These are phyloP conservation scores for Noctua janthe DNA, from an alignment of 2,888 invertebrate genomes.

Conservation along the genomic window DNA sequence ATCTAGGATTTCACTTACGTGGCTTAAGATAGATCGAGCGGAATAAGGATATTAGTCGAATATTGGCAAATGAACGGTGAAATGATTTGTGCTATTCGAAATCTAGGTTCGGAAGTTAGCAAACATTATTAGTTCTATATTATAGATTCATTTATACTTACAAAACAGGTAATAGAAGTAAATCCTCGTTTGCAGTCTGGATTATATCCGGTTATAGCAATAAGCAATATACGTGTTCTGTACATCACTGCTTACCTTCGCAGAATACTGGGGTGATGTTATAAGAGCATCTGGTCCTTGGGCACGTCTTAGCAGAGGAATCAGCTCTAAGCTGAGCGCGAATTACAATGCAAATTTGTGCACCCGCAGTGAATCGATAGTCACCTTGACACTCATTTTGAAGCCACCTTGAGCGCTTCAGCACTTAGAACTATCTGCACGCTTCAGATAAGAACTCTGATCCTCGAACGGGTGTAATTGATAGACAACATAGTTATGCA, in stretches of 20 bases:
- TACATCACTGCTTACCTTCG: not conserved
- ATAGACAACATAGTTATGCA: not conserved
- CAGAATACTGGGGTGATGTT: not conserved
- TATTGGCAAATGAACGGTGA: slow-evolving; percentile 21
- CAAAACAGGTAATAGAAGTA: not conserved
- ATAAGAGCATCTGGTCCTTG: slow-evolving; percentile 3
- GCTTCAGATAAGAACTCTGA: slow-evolving; percentile 36
- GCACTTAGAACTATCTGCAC: slow-evolving; percentile 36
- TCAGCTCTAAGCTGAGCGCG: slow-evolving; percentile 20
- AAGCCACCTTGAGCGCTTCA: slow-evolving; percentile 46
- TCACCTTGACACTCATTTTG: slow-evolving; percentile 59
- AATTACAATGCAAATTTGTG: slow-evolving; percentile 63
- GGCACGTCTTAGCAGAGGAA: slow-evolving; percentile 16
- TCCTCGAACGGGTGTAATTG: slow-evolving; percentile 1
- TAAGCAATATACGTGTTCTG: too few relatives aligned
- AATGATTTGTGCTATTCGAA: not conserved
- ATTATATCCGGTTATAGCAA: not conserved
- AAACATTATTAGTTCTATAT: not conserved
- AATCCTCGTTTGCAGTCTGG: not conserved
- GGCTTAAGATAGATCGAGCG: slow-evolving; percentile 32
- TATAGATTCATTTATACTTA: not conserved
- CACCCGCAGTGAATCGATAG: slow-evolving; percentile 56
- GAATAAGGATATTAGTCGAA: slow-evolving; percentile 27
- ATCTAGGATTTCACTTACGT: slow-evolving; percentile 58
- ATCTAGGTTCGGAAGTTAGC: not conserved